These are phyloP conservation scores for Novumbra hubbsi DNA, from an alignment of 2,797 vertebrate species.

Conservation along the genomic window DNA sequence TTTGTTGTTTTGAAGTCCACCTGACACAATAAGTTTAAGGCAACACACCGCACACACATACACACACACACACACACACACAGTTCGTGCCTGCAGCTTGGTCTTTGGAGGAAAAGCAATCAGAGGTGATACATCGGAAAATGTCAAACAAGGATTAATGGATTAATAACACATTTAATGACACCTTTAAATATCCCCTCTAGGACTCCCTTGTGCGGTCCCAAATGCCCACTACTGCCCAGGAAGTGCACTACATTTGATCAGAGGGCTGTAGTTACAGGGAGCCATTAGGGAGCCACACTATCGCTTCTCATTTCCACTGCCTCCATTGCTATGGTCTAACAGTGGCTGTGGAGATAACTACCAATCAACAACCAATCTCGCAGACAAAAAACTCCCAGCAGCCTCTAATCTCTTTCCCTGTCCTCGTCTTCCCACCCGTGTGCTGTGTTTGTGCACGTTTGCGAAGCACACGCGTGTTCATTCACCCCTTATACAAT, in stretches of 20 bases:
- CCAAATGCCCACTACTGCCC: constrained; percentile 1
- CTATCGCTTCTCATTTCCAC: constrained; percentile 24
- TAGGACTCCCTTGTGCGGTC: constrained; percentile 50
- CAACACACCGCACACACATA: constrained; percentile 27
- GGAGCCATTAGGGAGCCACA: too few species aligned
- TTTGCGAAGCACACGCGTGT: constrained; percentile 6
- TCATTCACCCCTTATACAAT: not conserved
- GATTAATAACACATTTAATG: constrained; percentile 67
- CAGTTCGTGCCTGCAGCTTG: constrained; percentile 33
- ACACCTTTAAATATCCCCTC: constrained; percentile 67
- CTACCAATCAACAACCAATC: constrained; percentile 81
- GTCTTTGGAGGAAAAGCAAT: constrained; percentile 60
- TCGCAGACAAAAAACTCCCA: constrained; percentile 71
- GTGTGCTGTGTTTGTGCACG: constrained; percentile 24
- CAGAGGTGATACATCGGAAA: constrained; percentile 69
- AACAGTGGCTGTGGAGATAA: constrained; percentile 67
- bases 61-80: constrained; percentile 26
- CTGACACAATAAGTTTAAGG: not conserved
- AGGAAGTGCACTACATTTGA: not conserved
- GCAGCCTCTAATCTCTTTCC: constrained; percentile 80
- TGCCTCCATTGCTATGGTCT: constrained; percentile 57
- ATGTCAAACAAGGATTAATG: constrained; percentile 79
- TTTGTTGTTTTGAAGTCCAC: not conserved
- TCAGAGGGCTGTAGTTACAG: not conserved
- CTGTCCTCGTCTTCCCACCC: constrained; percentile 58